A percentile compares a stretch with the other conserved stretches of the same genome.
Conservation (phyloP, 1,140 invertebrate genomes). For the Stegodyphus dumicola region DNA sequence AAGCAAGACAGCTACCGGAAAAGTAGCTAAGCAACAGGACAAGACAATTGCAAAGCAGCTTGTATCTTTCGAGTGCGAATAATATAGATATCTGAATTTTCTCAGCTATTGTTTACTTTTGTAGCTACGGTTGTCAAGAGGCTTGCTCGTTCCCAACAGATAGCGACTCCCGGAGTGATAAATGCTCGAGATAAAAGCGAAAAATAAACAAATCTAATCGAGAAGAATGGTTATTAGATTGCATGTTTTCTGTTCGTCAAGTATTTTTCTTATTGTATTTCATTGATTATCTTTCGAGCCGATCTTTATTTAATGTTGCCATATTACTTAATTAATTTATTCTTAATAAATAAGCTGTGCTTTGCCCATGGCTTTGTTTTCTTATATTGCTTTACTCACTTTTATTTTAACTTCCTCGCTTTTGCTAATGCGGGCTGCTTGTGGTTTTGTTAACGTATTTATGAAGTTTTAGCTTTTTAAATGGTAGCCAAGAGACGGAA, state of each 20-base stretch:
- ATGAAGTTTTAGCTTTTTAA: too few species aligned
- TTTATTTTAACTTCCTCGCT: too few species aligned
- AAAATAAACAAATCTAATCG: constrained; percentile 55
- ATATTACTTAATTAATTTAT: too few species aligned
- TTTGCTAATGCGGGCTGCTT: too few species aligned
- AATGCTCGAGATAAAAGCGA: constrained; percentile 11
- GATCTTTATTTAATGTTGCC: too few species aligned
- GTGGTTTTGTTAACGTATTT: too few species aligned
- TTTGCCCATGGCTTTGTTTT: too few species aligned
- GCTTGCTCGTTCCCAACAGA: constrained; percentile 40
- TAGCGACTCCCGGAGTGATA: constrained; percentile 15
- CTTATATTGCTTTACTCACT: too few species aligned
- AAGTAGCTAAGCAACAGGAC: constrained; percentile 20
- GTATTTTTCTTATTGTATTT: too few species aligned
- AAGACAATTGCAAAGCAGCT: constrained; percentile 36
- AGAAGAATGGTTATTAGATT: constrained; percentile 7
- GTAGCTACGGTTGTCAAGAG: constrained; percentile 58
- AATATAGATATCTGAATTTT: constrained; percentile 26
- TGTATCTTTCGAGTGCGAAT: constrained; percentile 36
- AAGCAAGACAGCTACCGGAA: constrained; percentile 12
- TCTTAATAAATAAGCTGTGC: too few species aligned
- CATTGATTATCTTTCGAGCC: too few species aligned
- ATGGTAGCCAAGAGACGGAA: too few species aligned
- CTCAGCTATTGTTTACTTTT: constrained; percentile 54
- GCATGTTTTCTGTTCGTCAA: neutral